phyloP scores from a whole-genome alignment of 2,888 invertebrate genomes.

The Hirtodrosophila trivittata region DNA sequence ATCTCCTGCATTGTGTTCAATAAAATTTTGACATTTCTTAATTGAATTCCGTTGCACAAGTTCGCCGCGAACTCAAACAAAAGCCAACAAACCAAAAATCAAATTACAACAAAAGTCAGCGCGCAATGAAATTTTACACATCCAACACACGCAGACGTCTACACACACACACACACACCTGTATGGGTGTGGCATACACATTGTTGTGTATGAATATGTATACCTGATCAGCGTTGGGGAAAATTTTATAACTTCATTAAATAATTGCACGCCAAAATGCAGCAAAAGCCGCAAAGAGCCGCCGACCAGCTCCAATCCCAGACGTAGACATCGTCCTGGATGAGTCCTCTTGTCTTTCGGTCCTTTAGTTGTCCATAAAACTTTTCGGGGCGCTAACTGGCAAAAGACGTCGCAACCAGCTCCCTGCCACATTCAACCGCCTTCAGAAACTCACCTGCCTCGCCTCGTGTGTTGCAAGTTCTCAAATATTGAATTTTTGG shows the following conservation, averaged over 20 bases:
- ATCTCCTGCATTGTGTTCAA: constrained; percentile 73
- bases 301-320: constrained; percentile 24
- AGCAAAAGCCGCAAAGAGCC: constrained; percentile 54
- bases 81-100: constrained; percentile 80
- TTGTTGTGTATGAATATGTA: constrained; percentile 42
- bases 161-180: constrained; percentile 4
- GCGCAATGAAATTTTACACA: constrained; percentile 72
- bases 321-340: constrained; percentile 9
- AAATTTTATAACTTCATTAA: constrained; percentile 80
- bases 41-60: constrained; percentile 77
- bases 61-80: constrained; percentile 75
- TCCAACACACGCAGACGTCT: constrained; percentile 26
- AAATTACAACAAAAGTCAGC: constrained; percentile 79
- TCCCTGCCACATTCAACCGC: constrained; percentile 29
- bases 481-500: constrained; percentile 79
- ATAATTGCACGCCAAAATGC: constrained; percentile 78
- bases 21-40: constrained; percentile 80
- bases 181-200: not conserved
- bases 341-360: too few species aligned
- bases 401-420: constrained; percentile 60
- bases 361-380: constrained; percentile 43
- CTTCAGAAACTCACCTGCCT: constrained; percentile 20
- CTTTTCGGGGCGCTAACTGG: constrained; percentile 65
- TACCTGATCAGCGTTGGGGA: constrained; percentile 60
- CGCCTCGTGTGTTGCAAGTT: constrained; percentile 35